Evolutionary conservation across 2,888 invertebrate species (phyloP).

Genomic region (Apamea sordens): DNA sequence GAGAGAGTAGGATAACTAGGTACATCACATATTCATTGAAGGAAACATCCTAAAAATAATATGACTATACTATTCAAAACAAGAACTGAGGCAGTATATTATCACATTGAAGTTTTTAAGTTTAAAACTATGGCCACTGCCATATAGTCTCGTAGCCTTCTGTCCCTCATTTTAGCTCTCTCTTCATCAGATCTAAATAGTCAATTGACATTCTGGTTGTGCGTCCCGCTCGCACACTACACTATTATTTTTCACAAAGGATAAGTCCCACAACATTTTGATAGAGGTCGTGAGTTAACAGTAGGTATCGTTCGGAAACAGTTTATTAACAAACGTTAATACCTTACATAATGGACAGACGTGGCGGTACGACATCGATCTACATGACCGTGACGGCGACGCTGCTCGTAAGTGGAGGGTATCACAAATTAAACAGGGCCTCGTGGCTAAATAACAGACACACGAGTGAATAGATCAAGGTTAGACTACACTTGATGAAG

Average conservation of each 20-base stretch:
- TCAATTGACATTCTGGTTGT: background rate
- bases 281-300: background rate
- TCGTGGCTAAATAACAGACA: background rate
- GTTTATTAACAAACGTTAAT: background rate
- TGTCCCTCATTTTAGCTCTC: background rate
- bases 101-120: background rate
- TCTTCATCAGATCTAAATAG: conserved; percentile 35
- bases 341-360: background rate
- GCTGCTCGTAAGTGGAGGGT: background rate
- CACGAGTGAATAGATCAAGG: too few relatives aligned
- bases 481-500: background rate
- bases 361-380: background rate
- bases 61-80: background rate
- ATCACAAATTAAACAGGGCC: fast-evolving
- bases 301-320: background rate
- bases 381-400: background rate
- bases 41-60: background rate
- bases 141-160: background rate
- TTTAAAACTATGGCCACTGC: background rate
- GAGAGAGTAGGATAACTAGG: background rate
- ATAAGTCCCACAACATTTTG: background rate
- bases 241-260: conserved; percentile 12
- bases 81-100: background rate
- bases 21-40: background rate
- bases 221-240: conserved; percentile 26